These are phyloP conservation scores for Martes martes DNA, from an alignment of 2,113 vertebrate species.

Conservation along the genomic window DNA sequence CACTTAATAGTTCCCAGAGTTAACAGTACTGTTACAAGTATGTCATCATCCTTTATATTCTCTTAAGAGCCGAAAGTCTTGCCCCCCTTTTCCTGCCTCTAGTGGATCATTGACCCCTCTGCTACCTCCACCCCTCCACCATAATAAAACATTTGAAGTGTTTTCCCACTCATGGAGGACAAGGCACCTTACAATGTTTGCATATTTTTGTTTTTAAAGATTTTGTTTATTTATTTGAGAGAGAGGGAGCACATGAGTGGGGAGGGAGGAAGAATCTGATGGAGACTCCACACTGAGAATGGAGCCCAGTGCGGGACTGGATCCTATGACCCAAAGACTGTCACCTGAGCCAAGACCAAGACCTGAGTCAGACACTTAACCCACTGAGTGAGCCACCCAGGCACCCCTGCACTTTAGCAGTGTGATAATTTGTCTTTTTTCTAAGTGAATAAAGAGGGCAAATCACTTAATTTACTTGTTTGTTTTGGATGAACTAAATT, in stretches of 20 bases:
- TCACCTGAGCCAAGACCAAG: background rate
- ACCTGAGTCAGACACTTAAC: background rate
- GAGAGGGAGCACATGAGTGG: background rate
- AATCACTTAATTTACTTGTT: conserved; percentile 40
- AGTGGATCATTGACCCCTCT: conserved; percentile 42
- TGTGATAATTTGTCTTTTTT: background rate
- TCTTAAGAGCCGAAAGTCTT: conserved; percentile 46
- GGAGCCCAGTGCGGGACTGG: background rate
- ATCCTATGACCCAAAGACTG: background rate
- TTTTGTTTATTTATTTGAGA: background rate
- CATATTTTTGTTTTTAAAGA: background rate
- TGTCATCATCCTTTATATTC: conserved; percentile 35
- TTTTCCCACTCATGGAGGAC: background rate
- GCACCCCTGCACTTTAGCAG: background rate
- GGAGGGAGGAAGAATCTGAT: background rate
- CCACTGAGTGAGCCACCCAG: background rate
- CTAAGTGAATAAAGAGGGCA: conserved; percentile 28
- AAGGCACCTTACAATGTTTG: background rate
- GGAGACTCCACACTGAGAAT: no score
- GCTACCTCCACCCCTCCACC: background rate
- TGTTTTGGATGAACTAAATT: conserved; percentile 11
- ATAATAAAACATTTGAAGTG: conserved; percentile 31
- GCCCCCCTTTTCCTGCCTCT: conserved; percentile 45
- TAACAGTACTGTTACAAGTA: conserved; percentile 27
- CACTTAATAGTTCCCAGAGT: conserved; percentile 31